Percentiles rank a stretch among this genome's conserved stretches.
Evolutionary conservation across 1,140 invertebrate genomes (phyloP).

Genomic region (Drosophila lacteicornis): DNA sequence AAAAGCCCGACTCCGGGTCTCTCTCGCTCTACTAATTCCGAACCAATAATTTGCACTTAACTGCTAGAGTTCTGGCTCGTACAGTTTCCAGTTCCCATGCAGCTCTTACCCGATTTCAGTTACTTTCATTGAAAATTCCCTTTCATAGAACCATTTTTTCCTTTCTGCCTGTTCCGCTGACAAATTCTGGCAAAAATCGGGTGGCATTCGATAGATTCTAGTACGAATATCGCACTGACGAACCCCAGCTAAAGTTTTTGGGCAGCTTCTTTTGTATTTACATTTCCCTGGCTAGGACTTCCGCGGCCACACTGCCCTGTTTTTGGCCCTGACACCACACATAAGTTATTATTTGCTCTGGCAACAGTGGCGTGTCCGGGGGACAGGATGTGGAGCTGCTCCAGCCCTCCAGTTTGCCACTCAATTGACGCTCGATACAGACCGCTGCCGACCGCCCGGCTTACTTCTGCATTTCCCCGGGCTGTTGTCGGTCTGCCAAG

Average conservation of each 20-base stretch:
- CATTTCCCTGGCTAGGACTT: conserved; percentile 54
- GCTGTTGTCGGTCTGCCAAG: conserved; percentile 42
- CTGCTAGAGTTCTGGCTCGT: conserved; percentile 49
- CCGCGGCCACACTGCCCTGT: conserved; percentile 53
- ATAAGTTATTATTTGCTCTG: conserved; percentile 79
- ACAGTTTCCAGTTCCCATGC: not conserved
- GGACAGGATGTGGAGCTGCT: conserved; percentile 16
- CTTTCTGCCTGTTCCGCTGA: conserved; percentile 31
- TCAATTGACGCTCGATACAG: conserved; percentile 61
- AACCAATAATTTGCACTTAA: conserved; percentile 77
- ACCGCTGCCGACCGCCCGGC: conserved; percentile 4
- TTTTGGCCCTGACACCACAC: conserved; percentile 67
- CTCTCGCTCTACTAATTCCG: conserved; percentile 74
- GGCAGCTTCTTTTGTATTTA: conserved; percentile 33
- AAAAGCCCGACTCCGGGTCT: conserved; percentile 50
- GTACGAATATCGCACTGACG: conserved; percentile 12
- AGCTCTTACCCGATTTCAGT: conserved; percentile 45
- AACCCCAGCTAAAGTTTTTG: not conserved
- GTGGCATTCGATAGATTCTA: conserved; percentile 3
- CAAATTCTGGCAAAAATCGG: conserved; percentile 35
- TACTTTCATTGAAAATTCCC: conserved; percentile 72
- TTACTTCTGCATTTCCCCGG: conserved; percentile 18
- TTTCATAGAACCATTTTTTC: conserved; percentile 60
- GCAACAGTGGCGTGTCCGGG: conserved; percentile 48
- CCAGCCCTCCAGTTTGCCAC: conserved; percentile 69